These are phyloP conservation scores for Mimumesa dahlbomi DNA, from an alignment of 2,888 invertebrate species.

Conservation along the genomic window DNA sequence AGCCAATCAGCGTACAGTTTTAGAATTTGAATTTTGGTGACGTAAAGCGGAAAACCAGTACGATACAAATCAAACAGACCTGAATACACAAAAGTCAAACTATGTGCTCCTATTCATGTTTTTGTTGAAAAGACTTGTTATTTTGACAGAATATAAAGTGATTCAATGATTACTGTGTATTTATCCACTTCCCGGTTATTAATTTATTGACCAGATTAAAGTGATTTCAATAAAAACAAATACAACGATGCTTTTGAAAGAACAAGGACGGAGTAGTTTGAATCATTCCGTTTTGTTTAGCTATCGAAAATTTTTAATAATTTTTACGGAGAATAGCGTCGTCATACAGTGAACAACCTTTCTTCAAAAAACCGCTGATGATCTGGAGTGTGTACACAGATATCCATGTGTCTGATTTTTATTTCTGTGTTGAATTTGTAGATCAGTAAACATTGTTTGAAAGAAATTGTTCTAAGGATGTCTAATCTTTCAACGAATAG, in stretches of 20 bases:
- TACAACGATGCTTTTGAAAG: constrained; percentile 27
- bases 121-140: not conserved
- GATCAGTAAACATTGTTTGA: constrained; percentile 9
- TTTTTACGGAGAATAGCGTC: not conserved
- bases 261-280: constrained; percentile 21
- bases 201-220: too few species aligned
- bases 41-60: constrained; percentile 66
- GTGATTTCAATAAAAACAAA: too few species aligned
- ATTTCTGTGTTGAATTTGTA: not conserved
- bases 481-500: constrained; percentile 42
- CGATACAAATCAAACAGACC: constrained; percentile 39
- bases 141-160: too few species aligned
- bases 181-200: not conserved
- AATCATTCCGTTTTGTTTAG: constrained; percentile 6
- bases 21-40: constrained; percentile 65
- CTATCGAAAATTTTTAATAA: constrained; percentile 10
- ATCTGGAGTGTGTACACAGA: not conserved
- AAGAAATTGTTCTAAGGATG: constrained; percentile 26
- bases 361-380: not conserved
- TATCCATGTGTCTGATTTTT: constrained; percentile 2
- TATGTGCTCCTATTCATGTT: constrained; percentile 9
- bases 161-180: too few species aligned
- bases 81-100: constrained; percentile 17
- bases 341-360: not conserved
- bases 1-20: constrained; percentile 59